phyloP scores from a whole-genome alignment of 2,888 invertebrate genomes.

The Ceriagrion tenellum region DNA sequence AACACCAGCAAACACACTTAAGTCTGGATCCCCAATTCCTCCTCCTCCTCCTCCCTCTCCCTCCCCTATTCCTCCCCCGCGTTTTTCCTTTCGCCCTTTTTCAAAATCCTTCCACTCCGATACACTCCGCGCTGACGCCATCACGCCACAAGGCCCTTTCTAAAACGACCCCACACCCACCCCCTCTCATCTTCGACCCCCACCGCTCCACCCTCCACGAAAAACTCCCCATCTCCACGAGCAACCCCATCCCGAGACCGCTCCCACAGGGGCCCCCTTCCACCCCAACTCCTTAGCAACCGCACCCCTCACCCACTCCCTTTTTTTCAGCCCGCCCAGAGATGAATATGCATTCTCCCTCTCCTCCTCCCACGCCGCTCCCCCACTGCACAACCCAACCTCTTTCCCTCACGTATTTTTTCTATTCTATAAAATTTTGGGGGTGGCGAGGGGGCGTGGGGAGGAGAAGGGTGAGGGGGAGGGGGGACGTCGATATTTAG shows the following conservation, averaged over 20 bases:
- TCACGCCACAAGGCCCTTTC: constrained; percentile 57
- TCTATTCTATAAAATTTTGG: constrained; percentile 64
- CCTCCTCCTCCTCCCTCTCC: not conserved
- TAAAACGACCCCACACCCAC: constrained; percentile 17
- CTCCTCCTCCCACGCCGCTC: not conserved
- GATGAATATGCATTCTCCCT: constrained; percentile 59
- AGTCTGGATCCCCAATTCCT: constrained; percentile 55
- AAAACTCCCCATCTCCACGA: not conserved
- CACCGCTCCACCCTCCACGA: not conserved
- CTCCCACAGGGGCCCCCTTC: not conserved
- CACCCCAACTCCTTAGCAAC: constrained; percentile 9
- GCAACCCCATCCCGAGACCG: not conserved
- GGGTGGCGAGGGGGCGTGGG: not conserved
- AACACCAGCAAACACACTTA: constrained; percentile 53
- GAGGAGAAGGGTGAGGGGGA: not conserved
- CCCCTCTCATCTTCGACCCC: not conserved
- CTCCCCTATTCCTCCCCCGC: too few relatives aligned
- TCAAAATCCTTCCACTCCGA: constrained; percentile 49
- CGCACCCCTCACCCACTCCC: not conserved
- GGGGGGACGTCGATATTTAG: constrained; percentile 57
- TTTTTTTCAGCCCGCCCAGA: constrained; percentile 31
- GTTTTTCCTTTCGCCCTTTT: constrained; percentile 34
- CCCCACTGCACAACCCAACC: not conserved
- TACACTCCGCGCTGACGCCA: constrained; percentile 56
- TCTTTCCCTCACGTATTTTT: constrained; percentile 28